Evolutionary conservation across 2,797 vertebrate genomes (phyloP), one percentile per base, ranked within the genome.

Genomic region (Tolypeutes matacus): DNA sequence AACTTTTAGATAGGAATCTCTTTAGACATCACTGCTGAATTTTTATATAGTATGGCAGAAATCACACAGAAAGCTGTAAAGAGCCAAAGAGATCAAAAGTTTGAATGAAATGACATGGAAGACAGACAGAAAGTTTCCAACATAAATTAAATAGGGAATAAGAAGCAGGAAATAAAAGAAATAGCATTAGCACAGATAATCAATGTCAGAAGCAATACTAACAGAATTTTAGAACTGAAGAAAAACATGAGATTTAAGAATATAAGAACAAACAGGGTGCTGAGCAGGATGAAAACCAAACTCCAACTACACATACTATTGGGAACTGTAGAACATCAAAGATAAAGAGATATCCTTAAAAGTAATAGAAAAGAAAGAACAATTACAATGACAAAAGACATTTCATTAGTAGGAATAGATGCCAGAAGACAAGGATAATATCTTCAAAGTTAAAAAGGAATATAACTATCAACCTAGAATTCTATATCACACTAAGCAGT

Each of bases 391-490:
- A 21, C 31, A 91, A 86, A 90, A 92, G 34, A 53, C 29, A 58
- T 78, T 65, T 67, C 31, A 39, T 84, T 84, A 62, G 25, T 64
- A 90, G 34, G 15, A 72, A 86, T 10, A 39, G 53, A 90, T 78
- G 34, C 29, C 25, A 46, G 20, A 72, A 89, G 42, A 72, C 14
- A 49, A 31, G 53, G 25, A 58, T 36, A 87, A 3, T 25, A 91
- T 62, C 60, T 65, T 89, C 88, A 60, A 82, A 91, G 4, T 91
- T 91, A 51, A 65, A 83, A 93, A 89, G 49, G 21, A 73, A 42
- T 90, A 21, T 69, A 29, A 58, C 31, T 27, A 18, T 65, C 65
- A 81, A 80, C 58, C 64, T 46, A 46, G 46, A 46, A 46, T 85
- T 31, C 42, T 84, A 36, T 72, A 36, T 3, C 29, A 31, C 67